These are phyloP conservation scores for Scarus forsteni DNA, from an alignment of 2,797 vertebrate species.

Conservation along the genomic window DNA sequence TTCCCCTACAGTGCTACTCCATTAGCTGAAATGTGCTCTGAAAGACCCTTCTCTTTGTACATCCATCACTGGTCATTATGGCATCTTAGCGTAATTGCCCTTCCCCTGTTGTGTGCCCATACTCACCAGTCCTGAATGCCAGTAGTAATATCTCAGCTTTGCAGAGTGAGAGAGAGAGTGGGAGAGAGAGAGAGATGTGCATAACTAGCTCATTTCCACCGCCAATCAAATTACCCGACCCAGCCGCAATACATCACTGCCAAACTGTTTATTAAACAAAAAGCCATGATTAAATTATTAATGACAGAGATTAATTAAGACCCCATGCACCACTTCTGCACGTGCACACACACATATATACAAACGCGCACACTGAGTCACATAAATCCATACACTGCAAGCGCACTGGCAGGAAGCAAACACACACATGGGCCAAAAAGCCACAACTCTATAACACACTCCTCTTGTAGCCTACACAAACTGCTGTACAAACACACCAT, in stretches of 20 bases:
- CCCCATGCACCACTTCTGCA: slow-evolving; percentile 39
- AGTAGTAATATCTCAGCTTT: slow-evolving; percentile 73
- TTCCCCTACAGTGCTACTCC: slow-evolving; percentile 70
- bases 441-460: slow-evolving; percentile 37
- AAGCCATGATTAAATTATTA: slow-evolving; percentile 86
- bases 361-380: not conserved
- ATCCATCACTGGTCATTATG: slow-evolving; percentile 83
- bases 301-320: slow-evolving; percentile 85
- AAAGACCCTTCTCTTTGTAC: slow-evolving; percentile 70
- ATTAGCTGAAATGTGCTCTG: slow-evolving; percentile 79
- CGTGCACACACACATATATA: not conserved
- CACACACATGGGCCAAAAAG: slow-evolving; percentile 16
- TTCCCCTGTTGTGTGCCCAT: slow-evolving; percentile 69
- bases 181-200: slow-evolving; percentile 66
- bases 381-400: slow-evolving; percentile 18
- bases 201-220: slow-evolving; percentile 81
- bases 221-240: slow-evolving; percentile 85
- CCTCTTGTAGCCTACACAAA: slow-evolving; percentile 23
- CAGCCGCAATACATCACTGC: slow-evolving; percentile 84
- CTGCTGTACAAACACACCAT: slow-evolving; percentile 28
- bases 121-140: slow-evolving; percentile 69
- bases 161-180: slow-evolving; percentile 32
- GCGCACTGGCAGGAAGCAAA: slow-evolving; percentile 5
- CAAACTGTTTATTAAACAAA: slow-evolving; percentile 86
- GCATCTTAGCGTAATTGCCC: slow-evolving; percentile 83